A percentile compares a stretch with the other conserved stretches of the same genome.
These are phyloP conservation scores for Spatulosminthurus flaviceps DNA, from an alignment of 2,888 invertebrate genomes.

Conservation along the genomic window DNA sequence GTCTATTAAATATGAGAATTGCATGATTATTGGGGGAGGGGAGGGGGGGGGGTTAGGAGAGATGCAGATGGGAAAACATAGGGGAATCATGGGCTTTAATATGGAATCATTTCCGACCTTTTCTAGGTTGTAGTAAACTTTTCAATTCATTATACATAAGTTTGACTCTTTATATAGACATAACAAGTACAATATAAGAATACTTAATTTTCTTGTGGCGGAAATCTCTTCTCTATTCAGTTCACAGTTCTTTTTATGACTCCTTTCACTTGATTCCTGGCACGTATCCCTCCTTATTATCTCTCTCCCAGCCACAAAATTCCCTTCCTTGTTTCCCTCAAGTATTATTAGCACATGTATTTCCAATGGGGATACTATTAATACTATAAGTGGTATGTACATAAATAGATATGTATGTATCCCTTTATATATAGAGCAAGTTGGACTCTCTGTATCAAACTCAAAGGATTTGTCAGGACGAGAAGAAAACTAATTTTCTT, in stretches of 20 bases:
- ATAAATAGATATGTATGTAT: too few relatives aligned
- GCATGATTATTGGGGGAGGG: too few relatives aligned
- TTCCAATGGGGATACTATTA: too few relatives aligned
- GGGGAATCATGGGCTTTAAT: background rate
- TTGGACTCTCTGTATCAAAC: background rate
- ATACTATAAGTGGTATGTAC: too few relatives aligned
- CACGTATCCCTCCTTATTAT: constrained; percentile 11
- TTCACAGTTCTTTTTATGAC: constrained; percentile 18
- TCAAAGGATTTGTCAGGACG: background rate
- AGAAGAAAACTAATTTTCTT: background rate
- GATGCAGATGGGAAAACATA: background rate
- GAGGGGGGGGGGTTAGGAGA: background rate
- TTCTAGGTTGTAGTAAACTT: background rate
- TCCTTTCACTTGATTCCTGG: background rate
- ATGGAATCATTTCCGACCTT: background rate
- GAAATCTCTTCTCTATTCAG: constrained; percentile 18
- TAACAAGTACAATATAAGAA: constrained; percentile 4
- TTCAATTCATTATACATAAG: background rate
- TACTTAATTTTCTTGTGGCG: background rate
- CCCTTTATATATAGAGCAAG: too few relatives aligned
- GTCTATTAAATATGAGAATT: too few relatives aligned
- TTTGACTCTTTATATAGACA: background rate
- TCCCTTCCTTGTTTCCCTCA: background rate
- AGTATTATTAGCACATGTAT: background rate
- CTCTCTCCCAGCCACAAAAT: background rate